Percentiles rank a stretch among this genome's conserved stretches.
Conservation (phyloP, 1,140 invertebrate genomes). For the Microplitis demolitor region DNA sequence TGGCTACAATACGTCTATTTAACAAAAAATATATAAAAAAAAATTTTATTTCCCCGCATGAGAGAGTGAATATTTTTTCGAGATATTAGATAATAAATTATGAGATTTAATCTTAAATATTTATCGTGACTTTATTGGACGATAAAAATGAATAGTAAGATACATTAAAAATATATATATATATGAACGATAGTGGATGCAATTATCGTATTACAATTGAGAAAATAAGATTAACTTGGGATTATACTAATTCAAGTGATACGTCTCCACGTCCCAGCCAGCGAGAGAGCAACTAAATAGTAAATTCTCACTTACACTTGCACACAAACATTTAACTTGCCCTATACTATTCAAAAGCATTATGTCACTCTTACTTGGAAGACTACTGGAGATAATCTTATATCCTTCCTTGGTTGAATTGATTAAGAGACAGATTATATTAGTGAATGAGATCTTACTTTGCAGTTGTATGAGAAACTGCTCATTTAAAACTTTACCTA, state of each 20-base stretch:
- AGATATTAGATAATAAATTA: too few relatives aligned
- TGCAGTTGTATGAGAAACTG: not conserved
- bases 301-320: not conserved
- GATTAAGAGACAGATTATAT: constrained; percentile 19
- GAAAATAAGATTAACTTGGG: constrained; percentile 19
- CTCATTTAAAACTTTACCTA: not conserved
- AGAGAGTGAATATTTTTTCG: too few relatives aligned
- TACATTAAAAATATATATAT: too few relatives aligned
- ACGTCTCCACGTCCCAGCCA: not conserved
- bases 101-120: too few relatives aligned
- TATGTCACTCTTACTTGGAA: not conserved
- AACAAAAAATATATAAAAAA: too few relatives aligned
- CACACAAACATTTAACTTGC: not conserved
- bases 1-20: too few relatives aligned
- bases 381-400: constrained; percentile 8
- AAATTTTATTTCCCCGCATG: too few relatives aligned
- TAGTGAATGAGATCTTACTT: not conserved
- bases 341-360: not conserved
- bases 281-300: not conserved
- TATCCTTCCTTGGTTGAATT: constrained; percentile 12
- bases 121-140: too few relatives aligned
- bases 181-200: not conserved
- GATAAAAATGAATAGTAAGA: too few relatives aligned
- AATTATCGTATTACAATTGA: constrained; percentile 21
- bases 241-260: constrained; percentile 25